These are phyloP conservation scores for Brenthis ino DNA, from an alignment of 2,888 invertebrate genomes.

Conservation along the genomic window DNA sequence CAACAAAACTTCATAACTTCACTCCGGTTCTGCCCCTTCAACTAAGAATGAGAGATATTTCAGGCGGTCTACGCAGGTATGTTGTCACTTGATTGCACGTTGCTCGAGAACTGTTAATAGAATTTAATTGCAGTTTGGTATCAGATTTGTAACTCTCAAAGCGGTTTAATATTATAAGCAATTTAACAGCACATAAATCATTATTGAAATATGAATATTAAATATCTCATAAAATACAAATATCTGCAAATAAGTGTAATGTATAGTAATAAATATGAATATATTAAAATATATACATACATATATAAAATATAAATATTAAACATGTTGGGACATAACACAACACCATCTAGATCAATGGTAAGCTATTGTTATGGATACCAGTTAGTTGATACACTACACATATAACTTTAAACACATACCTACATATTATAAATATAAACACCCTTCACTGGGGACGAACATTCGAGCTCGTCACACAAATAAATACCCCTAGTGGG, in stretches of 20 bases:
- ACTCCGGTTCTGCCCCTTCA: slow-evolving; percentile 53
- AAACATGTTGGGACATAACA: too few relatives aligned
- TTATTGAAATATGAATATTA: slow-evolving; percentile 40
- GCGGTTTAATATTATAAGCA: slow-evolving; percentile 36
- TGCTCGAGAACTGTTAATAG: slow-evolving; percentile 71
- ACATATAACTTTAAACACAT: too few relatives aligned
- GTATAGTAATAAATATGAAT: slow-evolving; percentile 21
- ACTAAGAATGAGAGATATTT: slow-evolving; percentile 76
- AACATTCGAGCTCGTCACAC: too few relatives aligned
- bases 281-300: slow-evolving; percentile 3
- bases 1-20: slow-evolving; percentile 70
- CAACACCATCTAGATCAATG: too few relatives aligned
- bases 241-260: slow-evolving; percentile 22
- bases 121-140: slow-evolving; percentile 70
- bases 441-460: too few relatives aligned
- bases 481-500: too few relatives aligned
- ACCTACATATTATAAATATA: too few relatives aligned
- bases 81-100: slow-evolving; percentile 71
- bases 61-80: slow-evolving; percentile 54
- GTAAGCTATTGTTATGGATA: too few relatives aligned
- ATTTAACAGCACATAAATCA: slow-evolving; percentile 41
- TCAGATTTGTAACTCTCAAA: slow-evolving; percentile 41
- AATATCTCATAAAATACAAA: slow-evolving; percentile 40
- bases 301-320: too few relatives aligned
- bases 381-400: too few relatives aligned